Conservation (phyloP, 2,797 vertebrate species). For the Chaetodon trifasciatus region DNA sequence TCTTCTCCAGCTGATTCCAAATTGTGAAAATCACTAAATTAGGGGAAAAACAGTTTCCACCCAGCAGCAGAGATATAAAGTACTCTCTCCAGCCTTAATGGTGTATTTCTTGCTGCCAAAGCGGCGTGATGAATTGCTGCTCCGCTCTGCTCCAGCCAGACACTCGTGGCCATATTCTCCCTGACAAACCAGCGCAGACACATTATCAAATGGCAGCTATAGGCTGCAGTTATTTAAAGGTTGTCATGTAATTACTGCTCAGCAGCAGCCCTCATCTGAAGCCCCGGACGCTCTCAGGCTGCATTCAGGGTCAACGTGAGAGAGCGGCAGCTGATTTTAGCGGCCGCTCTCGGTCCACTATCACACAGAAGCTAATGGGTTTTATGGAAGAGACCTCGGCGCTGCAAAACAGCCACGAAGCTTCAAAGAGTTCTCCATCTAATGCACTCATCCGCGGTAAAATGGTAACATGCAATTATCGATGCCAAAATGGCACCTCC, state of each 20-base stretch:
- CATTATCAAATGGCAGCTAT: slow-evolving; percentile 73
- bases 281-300: slow-evolving; percentile 50
- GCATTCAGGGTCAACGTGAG: slow-evolving; percentile 65
- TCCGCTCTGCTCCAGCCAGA: slow-evolving; percentile 37
- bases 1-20: slow-evolving; percentile 28
- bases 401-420: slow-evolving; percentile 60
- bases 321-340: slow-evolving; percentile 61
- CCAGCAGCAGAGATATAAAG: slow-evolving; percentile 40
- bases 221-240: slow-evolving; percentile 77
- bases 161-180: slow-evolving; percentile 38
- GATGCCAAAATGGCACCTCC: slow-evolving; percentile 70
- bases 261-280: slow-evolving; percentile 52
- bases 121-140: slow-evolving; percentile 60
- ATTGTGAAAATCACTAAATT: slow-evolving; percentile 52
- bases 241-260: slow-evolving; percentile 76
- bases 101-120: slow-evolving; percentile 51
- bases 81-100: slow-evolving; percentile 43
- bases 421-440: slow-evolving; percentile 73
- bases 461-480: slow-evolving; percentile 76
- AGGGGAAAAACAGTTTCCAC: slow-evolving; percentile 29
- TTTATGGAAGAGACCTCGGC: slow-evolving; percentile 75
- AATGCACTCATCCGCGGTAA: slow-evolving; percentile 73
- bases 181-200: slow-evolving; percentile 55
- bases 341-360: slow-evolving; percentile 50
- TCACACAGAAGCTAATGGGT: slow-evolving; percentile 78